Conservation (phyloP, 1,140 invertebrate genomes). For the Sitodiplosis mosellana region DNA sequence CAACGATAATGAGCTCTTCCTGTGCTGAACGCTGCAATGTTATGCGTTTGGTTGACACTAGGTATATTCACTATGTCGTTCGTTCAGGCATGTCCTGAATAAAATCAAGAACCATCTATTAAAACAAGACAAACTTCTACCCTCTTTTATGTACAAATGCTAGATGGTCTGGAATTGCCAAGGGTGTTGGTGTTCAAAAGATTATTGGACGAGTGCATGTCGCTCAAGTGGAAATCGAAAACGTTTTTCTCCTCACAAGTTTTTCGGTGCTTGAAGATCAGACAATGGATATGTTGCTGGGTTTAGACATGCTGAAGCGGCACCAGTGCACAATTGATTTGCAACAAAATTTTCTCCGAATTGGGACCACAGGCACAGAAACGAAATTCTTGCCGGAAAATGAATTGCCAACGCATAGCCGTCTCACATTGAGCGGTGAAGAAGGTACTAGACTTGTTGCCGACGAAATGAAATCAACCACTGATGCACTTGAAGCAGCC, state of each 20-base stretch:
- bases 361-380: constrained; percentile 89
- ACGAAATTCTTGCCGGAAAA: constrained; percentile 78
- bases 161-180: constrained; percentile 86
- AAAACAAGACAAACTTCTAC: too few relatives aligned
- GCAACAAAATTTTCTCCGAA: constrained; percentile 70
- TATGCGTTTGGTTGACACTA: constrained; percentile 80
- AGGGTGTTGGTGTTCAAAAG: constrained; percentile 89
- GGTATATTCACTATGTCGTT: too few relatives aligned
- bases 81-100: too few relatives aligned
- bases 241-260: constrained; percentile 83
- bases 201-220: constrained; percentile 94
- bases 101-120: not conserved
- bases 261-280: constrained; percentile 97
- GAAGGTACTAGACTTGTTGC: constrained; percentile 19
- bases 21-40: constrained; percentile 91
- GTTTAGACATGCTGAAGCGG: constrained; percentile 91
- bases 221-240: constrained; percentile 91
- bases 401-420: constrained; percentile 48
- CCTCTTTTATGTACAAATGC: not conserved
- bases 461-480: constrained; percentile 14
- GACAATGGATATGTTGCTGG: constrained; percentile 95
- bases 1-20: constrained; percentile 83
- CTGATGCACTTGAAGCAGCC: constrained; percentile 20
- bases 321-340: constrained; percentile 95
- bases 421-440: constrained; percentile 34